These are phyloP conservation scores for Caenorhabditis brenneri DNA, from an alignment of 1,140 invertebrate genomes.

Conservation along the genomic window DNA sequence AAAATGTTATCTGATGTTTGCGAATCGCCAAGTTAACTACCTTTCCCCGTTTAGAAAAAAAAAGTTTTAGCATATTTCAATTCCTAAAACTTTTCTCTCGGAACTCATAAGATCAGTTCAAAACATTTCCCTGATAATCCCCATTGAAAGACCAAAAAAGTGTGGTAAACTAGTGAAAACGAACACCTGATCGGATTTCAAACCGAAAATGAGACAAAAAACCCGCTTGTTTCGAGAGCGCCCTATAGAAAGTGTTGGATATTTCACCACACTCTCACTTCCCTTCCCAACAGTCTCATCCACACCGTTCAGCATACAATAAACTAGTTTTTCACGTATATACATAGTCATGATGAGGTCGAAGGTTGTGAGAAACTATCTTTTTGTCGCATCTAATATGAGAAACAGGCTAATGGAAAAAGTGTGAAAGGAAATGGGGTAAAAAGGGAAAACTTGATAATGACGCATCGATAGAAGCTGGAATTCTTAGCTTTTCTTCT, in stretches of 20 bases:
- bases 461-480: conserved; percentile 19
- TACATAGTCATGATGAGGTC: conserved; percentile 40
- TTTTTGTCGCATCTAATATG: conserved; percentile 42
- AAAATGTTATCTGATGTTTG: no score
- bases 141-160: not conserved
- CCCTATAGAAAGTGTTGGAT: not conserved
- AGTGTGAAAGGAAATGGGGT: not conserved
- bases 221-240: not conserved
- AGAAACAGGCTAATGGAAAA: not conserved
- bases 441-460: conserved; percentile 30
- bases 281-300: not conserved
- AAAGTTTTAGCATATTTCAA: no score
- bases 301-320: conserved; percentile 19
- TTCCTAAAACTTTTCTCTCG: no score
- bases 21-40: no score
- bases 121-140: not conserved
- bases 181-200: conserved; percentile 28
- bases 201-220: not conserved
- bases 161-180: not conserved
- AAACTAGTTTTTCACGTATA: conserved; percentile 32
- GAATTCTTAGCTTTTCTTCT: not conserved
- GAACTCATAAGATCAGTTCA: no score
- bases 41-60: no score
- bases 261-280: not conserved
- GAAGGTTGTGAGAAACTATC: conserved; percentile 40